Percentiles rank a stretch among this genome's conserved stretches.
phyloP scores from a whole-genome alignment of 2,888 invertebrate species.

The Sesamia inferens region DNA sequence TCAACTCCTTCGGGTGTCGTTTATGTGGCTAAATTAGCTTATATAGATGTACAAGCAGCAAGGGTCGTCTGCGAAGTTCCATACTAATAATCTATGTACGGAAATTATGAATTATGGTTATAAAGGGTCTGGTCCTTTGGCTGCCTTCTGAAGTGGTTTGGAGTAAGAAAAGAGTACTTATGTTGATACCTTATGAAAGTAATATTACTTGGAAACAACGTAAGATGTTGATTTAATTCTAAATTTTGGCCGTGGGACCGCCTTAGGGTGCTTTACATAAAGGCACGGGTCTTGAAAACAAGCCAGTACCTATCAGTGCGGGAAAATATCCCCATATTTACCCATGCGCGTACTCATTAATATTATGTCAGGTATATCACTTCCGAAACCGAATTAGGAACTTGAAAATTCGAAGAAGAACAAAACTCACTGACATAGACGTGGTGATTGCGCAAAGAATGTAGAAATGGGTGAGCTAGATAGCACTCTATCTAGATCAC shows the following conservation, averaged over 20 bases:
- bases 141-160: neutral
- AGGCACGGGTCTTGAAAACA: no score
- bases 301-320: no score
- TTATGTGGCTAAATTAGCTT: conserved; percentile 55
- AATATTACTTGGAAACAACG: neutral
- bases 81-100: conserved; percentile 45
- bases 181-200: neutral
- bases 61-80: conserved; percentile 56
- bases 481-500: no score
- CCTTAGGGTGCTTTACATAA: no score
- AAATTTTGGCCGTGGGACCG: neutral
- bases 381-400: no score
- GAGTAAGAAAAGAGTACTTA: neutral
- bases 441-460: no score
- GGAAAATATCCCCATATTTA: no score
- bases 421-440: no score
- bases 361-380: no score
- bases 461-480: no score
- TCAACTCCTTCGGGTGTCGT: conserved; percentile 59
- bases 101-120: conserved; percentile 53
- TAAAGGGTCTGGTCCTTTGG: conserved; percentile 20
- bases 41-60: conserved; percentile 39
- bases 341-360: no score
- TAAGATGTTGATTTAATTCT: neutral
- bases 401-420: no score